A percentile compares a stretch with the other conserved stretches of the same genome.
These are phyloP conservation scores for Chironomus tentans DNA, from an alignment of 2,888 invertebrate genomes.

Conservation along the genomic window DNA sequence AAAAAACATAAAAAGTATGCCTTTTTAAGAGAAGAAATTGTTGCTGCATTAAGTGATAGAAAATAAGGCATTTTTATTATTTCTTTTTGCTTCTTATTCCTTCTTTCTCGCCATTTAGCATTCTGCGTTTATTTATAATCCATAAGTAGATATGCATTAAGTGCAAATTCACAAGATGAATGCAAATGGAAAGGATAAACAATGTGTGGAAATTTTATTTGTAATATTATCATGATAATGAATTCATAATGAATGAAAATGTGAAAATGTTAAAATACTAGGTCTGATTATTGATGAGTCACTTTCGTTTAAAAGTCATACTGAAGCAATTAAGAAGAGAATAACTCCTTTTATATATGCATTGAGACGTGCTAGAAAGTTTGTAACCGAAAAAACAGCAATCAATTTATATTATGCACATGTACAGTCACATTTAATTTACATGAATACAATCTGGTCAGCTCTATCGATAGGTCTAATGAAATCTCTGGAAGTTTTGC, in stretches of 20 bases:
- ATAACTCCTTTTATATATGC: too few species aligned
- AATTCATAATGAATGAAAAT: too few species aligned
- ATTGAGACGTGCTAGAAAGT: too few species aligned
- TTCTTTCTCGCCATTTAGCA: background rate
- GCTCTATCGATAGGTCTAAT: too few species aligned
- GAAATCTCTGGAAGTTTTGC: too few species aligned
- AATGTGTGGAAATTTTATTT: constrained; percentile 24
- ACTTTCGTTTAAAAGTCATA: too few species aligned
- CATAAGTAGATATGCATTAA: background rate
- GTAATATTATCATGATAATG: background rate
- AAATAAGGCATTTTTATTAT: background rate
- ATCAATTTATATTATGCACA: too few species aligned
- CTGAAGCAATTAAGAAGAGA: too few species aligned
- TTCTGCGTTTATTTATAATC: background rate
- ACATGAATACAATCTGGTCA: too few species aligned
- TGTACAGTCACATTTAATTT: too few species aligned
- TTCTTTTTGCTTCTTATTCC: background rate
- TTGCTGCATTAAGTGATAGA: background rate
- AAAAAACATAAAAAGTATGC: constrained; percentile 23
- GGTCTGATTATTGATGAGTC: background rate
- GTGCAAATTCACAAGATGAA: background rate
- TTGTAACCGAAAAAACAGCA: too few species aligned
- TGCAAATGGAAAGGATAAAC: constrained; percentile 12
- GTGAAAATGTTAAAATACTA: too few species aligned
- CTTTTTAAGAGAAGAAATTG: background rate